Conservation (phyloP, 2,888 invertebrate genomes). For the Baccha elongata region DNA sequence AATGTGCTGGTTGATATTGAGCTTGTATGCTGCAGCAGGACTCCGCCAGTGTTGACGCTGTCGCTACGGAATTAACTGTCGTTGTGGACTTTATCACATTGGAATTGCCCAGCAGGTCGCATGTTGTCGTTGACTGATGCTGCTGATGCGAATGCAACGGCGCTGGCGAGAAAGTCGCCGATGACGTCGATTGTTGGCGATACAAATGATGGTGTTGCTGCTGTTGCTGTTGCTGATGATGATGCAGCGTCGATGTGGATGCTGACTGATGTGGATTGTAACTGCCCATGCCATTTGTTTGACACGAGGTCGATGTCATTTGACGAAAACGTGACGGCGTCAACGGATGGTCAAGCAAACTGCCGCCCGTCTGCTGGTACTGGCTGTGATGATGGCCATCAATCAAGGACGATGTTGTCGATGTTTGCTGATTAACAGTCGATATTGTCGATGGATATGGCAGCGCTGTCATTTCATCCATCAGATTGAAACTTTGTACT, state of each 20-base stretch:
- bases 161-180: conserved; percentile 81
- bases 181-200: conserved; percentile 81
- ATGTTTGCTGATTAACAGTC: conserved; percentile 80
- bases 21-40: conserved; percentile 79
- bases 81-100: conserved; percentile 82
- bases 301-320: conserved; percentile 81
- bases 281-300: conserved; percentile 79
- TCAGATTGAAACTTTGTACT: conserved; percentile 81
- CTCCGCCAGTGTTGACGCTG: conserved; percentile 80
- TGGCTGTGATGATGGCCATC: conserved; percentile 81
- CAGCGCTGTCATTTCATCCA: conserved; percentile 81
- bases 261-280: conserved; percentile 75
- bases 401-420: conserved; percentile 81
- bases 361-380: conserved; percentile 81
- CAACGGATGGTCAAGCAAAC: conserved; percentile 81
- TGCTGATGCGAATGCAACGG: conserved; percentile 81
- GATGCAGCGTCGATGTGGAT: conserved; percentile 78
- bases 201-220: conserved; percentile 78
- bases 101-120: conserved; percentile 80
- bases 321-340: conserved; percentile 82
- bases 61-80: conserved; percentile 80
- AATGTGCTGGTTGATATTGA: conserved; percentile 78
- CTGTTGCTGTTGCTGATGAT: conserved; percentile 75
- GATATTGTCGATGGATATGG: conserved; percentile 80
- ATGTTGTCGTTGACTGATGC: conserved; percentile 82